A percentile compares a stretch with the other conserved stretches of the same genome.
These are phyloP conservation scores for Aspidoscelis tigris DNA, from an alignment of 2,113 vertebrate genomes.

Conservation along the genomic window DNA sequence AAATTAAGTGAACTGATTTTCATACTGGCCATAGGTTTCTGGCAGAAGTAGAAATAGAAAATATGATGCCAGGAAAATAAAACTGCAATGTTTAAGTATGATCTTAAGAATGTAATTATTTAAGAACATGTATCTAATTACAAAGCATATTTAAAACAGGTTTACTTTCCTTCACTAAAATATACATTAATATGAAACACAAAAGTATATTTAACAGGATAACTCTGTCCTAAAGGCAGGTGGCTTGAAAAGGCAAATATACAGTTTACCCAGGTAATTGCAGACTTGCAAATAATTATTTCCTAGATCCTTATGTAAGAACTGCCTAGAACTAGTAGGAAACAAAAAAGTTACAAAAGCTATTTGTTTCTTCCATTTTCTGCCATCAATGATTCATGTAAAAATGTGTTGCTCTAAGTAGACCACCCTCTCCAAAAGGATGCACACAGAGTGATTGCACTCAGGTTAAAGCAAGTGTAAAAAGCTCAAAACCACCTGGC, in stretches of 20 bases:
- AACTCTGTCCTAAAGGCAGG: constrained; percentile 10
- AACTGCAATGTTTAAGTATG: background rate
- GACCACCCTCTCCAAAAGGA: background rate
- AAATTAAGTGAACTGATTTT: background rate
- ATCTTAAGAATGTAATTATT: constrained; percentile 4
- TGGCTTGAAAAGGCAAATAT: constrained; percentile 16
- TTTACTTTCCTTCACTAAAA: constrained; percentile 3
- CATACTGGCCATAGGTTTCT: background rate
- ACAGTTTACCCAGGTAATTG: constrained; percentile 13
- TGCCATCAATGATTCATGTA: background rate
- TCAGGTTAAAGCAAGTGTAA: no score
- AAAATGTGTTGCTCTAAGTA: background rate
- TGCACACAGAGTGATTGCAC: background rate
- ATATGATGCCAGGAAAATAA: constrained; percentile 10
- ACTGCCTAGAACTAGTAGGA: background rate
- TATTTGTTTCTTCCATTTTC: background rate
- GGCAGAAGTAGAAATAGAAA: constrained; percentile 14
- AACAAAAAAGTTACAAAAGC: background rate
- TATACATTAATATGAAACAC: background rate
- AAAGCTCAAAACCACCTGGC: no score
- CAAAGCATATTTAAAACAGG: background rate
- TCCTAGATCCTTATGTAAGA: background rate
- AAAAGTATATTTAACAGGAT: background rate
- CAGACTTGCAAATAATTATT: constrained; percentile 1
- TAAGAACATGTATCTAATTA: constrained; percentile 7